phyloP scores from a whole-genome alignment of 2,888 invertebrate genomes.

The Drosophila mettleri region DNA sequence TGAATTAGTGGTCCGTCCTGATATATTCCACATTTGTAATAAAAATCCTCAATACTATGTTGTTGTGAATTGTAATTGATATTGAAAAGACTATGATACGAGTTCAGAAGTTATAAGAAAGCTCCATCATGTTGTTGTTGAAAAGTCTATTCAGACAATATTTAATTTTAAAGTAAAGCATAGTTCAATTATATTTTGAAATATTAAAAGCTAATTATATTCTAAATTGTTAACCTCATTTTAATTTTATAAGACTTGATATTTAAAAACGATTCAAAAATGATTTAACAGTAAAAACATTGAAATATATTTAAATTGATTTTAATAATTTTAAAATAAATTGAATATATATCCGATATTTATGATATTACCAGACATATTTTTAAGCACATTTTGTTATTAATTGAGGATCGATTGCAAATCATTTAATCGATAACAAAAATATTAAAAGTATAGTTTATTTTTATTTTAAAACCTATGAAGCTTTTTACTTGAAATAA shows the following conservation, averaged over 20 bases:
- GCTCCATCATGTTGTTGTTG: background rate
- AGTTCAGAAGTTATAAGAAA: background rate
- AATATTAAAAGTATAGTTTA: background rate
- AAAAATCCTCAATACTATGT: background rate
- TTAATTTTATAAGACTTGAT: background rate
- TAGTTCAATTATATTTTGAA: background rate
- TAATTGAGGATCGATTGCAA: no score
- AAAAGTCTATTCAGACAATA: background rate
- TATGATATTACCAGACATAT: no score
- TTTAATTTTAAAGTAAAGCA: background rate
- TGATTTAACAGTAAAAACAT: background rate
- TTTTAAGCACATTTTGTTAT: no score
- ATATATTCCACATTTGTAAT: conserved; percentile 31
- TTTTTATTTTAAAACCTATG: background rate
- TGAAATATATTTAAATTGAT: no score
- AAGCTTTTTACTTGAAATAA: background rate
- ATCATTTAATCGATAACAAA: no score
- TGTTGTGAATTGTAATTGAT: no score
- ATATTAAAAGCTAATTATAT: background rate
- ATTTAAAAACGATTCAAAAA: background rate
- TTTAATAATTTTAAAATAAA: no score
- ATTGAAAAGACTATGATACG: background rate
- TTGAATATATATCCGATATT: no score
- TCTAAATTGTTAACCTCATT: background rate
- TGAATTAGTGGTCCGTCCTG: background rate